Base-by-base conservation (phyloP, 2,113 vertebrate genomes). In the Varanus komodoensis region DNA sequence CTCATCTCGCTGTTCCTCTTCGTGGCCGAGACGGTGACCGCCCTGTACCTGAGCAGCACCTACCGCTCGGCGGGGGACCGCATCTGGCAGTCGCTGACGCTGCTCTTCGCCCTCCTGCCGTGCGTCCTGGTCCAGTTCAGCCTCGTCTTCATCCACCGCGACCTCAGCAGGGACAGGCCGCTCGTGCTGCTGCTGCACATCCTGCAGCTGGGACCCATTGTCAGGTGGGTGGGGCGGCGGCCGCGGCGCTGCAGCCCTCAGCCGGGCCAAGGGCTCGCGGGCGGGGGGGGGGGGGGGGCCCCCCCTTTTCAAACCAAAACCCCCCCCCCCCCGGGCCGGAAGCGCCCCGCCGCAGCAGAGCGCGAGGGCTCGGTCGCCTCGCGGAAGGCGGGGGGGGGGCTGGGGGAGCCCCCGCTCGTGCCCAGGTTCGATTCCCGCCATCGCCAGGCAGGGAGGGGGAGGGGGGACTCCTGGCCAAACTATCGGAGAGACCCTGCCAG, bases 111-210 rank as follows among this genome's bases (percentile, higher is more conserved):
- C 75, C 97, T 99, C 68, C 91, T 99, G 74, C 98, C 99, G 91
- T 99, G 98, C 84, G 97, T 97, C 64, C 97, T 99, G 52, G 99
- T 99, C 93, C 99, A 99, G 98, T 97, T 99, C 88, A 98, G 98
- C 82, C 98, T 99, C 89, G 98, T 98, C 94, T 99, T 99, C 96
- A 97, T 99, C 95, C 99, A 99, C 96, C 98, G 99, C 93, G 99
- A 99, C 96, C 97, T 99, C 84, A 98, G 98, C 97, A 96, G 98
- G 74, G 99, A 99, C 97, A 96, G 98, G 92, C 99, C 99, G 79
- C 98, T 99, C 17, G 95, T 99, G 87, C 97, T 99, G 95, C 97
- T 99, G 91, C 97, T 99, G 95, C 99, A 99, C 96, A 97, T 99
- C 82, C 97, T 99, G 93, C 99, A 99, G 96, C 97, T 99, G 4